Percentiles rank a stretch among this genome's conserved stretches.
phyloP scores from a whole-genome alignment of 2,888 invertebrate genomes.

The Lithophane ornitopus region DNA sequence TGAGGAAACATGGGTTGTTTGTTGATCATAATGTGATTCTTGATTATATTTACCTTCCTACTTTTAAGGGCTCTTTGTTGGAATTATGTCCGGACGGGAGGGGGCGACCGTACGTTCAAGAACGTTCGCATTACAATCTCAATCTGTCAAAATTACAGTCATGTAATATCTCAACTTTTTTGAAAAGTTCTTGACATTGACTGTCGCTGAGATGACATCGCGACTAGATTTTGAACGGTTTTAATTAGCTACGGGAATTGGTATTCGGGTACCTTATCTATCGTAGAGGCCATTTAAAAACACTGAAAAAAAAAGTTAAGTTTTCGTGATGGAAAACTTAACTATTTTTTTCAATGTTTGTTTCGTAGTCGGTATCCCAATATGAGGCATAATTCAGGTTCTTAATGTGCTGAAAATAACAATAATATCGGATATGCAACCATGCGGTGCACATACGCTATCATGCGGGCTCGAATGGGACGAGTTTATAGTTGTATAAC shows the following conservation, averaged over 20 bases:
- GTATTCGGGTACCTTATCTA: too few species aligned
- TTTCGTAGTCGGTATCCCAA: background rate
- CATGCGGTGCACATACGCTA: background rate
- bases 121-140: background rate
- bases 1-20: slow-evolving; percentile 4
- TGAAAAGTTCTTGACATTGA: background rate
- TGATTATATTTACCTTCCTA: background rate
- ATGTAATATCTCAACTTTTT: background rate
- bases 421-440: background rate
- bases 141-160: background rate
- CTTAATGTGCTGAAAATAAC: background rate
- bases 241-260: too few species aligned
- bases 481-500: too few species aligned
- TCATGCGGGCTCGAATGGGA: slow-evolving; percentile 11
- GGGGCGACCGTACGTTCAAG: background rate
- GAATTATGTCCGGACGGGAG: background rate
- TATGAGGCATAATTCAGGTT: background rate
- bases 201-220: background rate
- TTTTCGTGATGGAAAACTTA: too few species aligned
- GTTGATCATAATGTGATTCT: slow-evolving; percentile 24
- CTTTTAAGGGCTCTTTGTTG: background rate
- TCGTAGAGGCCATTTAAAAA: too few species aligned
- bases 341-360: too few species aligned
- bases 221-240: background rate
- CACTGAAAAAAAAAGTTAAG: too few species aligned